Evolutionary conservation across 2,113 vertebrate genomes (phyloP), one percentile per base, ranked within the genome.

Genomic region (Coptodon bakossiorum): DNA sequence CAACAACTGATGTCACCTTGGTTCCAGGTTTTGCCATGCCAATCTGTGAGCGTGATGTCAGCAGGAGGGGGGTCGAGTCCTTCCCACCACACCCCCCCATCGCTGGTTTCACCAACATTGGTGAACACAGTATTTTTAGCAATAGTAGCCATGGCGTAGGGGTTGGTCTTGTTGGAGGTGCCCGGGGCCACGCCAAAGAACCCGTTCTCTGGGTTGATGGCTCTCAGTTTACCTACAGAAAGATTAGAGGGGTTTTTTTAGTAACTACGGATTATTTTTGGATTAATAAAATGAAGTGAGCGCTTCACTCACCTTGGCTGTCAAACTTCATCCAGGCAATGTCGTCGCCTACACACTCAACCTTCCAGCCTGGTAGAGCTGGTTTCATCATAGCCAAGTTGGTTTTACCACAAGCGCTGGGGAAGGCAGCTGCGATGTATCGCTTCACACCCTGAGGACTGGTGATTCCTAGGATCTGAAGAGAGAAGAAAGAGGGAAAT

Each of bases 251-350:
- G 29, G 22, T 29, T n/a, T 22, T 6, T 79, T 78, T 24, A 85
- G 38, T 4, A 10, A 3, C 11, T 6, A 52, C 13, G 36, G 40
- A 45, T 27, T 73, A 10, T 27, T 48, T 73, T 73, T 24, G 3
- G 36, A 19, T 7, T 3, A 17, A 19, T 9, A 50, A 3, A 54
- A 19, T 1, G 3, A 14, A 12, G 10, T 0, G n/a, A 54, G n/a
- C 7, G 4, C 9, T 11, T n/a, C 54, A 29, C 93, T 94, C 87
- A 98, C 99, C 99, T 96, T 98, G 96, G n/a, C 95, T 95, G 92
- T 99, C 98, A 38, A 99, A 99, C 91, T 98, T 99, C 98, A 99
- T 99, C 99, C 99, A 99, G 22, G 99, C 98, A 3, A 99, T 99
- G 94, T 99, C 98, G 3, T 99, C 99, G 0, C 99, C 99, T 40